These are phyloP conservation scores for Helicoverpa armigera DNA, from an alignment of 1,140 invertebrate genomes.

Conservation along the genomic window DNA sequence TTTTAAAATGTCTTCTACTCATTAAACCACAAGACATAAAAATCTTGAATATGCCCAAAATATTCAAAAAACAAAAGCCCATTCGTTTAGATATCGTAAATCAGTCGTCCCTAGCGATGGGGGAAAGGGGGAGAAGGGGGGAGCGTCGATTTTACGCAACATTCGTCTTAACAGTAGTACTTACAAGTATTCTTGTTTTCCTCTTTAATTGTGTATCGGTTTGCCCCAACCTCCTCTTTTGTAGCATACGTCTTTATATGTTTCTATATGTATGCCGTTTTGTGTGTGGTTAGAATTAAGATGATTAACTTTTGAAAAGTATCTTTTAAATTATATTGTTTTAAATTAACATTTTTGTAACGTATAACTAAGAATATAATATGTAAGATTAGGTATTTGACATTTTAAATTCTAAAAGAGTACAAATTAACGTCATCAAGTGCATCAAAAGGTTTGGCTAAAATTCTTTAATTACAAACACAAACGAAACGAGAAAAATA, in stretches of 20 bases:
- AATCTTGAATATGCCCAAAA: conserved; percentile 46
- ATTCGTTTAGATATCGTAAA: conserved; percentile 70
- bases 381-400: background rate
- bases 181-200: conserved; percentile 77
- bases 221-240: conserved; percentile 61
- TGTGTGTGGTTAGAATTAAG: background rate
- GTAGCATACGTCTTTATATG: conserved; percentile 8
- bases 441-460: conserved; percentile 17
- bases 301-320: background rate
- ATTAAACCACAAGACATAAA: conserved; percentile 11
- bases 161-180: conserved; percentile 84
- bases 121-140: conserved; percentile 54
- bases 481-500: conserved; percentile 23
- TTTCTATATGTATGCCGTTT: background rate
- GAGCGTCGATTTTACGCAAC: conserved; percentile 84
- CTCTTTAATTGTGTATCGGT: conserved; percentile 83
- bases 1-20: background rate
- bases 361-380: no score
- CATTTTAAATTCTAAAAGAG: background rate
- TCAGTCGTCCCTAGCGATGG: conserved; percentile 77
- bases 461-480: conserved; percentile 31
- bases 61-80: conserved; percentile 57
- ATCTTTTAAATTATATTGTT: no score
- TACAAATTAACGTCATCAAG: background rate
- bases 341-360: no score